Conservation (phyloP, 2,113 vertebrate species). For the Macrotus californicus region DNA sequence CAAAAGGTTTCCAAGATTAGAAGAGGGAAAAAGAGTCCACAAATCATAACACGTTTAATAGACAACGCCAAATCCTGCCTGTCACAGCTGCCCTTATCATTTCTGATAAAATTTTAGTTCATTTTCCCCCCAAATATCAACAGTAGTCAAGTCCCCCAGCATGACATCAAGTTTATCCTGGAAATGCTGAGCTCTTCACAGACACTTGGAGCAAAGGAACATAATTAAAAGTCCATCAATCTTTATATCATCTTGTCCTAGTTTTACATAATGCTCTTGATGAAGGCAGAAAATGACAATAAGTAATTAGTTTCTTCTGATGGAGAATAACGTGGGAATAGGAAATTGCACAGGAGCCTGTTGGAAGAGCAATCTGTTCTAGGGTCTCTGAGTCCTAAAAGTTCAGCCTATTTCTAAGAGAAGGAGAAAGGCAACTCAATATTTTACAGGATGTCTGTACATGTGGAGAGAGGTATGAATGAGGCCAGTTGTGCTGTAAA, state of each 20-base stretch:
- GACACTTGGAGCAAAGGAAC: not conserved
- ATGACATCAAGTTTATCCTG: not conserved
- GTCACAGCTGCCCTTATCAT: not conserved
- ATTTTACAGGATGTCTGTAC: not conserved
- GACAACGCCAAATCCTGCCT: not conserved
- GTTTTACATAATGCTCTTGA: slow-evolving; percentile 35
- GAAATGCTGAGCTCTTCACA: not conserved
- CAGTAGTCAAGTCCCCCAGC: not conserved
- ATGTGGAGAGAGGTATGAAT: slow-evolving; percentile 21
- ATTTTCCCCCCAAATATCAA: not conserved
- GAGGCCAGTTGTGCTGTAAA: slow-evolving; percentile 47
- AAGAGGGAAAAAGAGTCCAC: not conserved
- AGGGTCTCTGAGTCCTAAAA: slow-evolving; percentile 39
- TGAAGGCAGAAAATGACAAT: slow-evolving; percentile 52
- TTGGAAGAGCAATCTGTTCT: slow-evolving; percentile 55
- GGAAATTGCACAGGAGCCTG: slow-evolving; percentile 58
- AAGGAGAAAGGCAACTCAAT: slow-evolving; percentile 37
- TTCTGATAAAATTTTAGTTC: not conserved
- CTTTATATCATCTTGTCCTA: slow-evolving; percentile 41
- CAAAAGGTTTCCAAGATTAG: not conserved
- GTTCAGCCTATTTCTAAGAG: slow-evolving; percentile 48
- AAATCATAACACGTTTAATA: not conserved
- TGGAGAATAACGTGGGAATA: slow-evolving; percentile 48
- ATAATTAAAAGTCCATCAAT: slow-evolving; percentile 37
- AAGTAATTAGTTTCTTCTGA: slow-evolving; percentile 63